A percentile compares a stretch with the other conserved stretches of the same genome.
Conservation (phyloP, 2,113 vertebrate genomes). For the Dipodomys spectabilis region DNA sequence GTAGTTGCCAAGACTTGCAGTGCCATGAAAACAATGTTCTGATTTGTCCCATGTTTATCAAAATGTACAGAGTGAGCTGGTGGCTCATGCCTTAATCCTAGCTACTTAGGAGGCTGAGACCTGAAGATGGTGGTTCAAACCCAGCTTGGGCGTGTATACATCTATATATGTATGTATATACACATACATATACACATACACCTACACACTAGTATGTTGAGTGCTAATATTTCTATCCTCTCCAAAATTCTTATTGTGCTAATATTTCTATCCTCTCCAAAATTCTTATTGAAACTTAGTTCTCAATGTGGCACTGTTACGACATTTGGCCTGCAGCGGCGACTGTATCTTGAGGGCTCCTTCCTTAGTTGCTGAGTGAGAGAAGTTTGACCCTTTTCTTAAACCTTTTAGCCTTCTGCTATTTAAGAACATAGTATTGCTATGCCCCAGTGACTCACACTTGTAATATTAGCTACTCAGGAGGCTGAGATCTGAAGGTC, state of each 20-base stretch:
- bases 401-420: background rate
- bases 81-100: too few species aligned
- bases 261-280: background rate
- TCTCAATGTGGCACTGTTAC: too few species aligned
- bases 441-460: too few species aligned
- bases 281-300: slow-evolving; percentile 1
- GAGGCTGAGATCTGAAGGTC: too few species aligned
- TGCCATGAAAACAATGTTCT: background rate
- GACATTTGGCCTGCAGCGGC: background rate
- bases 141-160: too few species aligned
- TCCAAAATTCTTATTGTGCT: background rate
- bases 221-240: background rate
- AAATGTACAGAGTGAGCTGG: background rate
- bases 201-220: too few species aligned
- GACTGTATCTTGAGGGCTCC: background rate
- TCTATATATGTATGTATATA: too few species aligned
- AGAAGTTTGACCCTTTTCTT: background rate
- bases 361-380: background rate
- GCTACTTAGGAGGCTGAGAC: too few species aligned
- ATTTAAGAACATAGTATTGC: background rate
- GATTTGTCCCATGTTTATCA: background rate
- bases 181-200: too few species aligned
- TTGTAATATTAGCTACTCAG: too few species aligned
- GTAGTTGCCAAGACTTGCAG: background rate
- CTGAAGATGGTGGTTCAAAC: too few species aligned